Evolutionary conservation across 2,888 invertebrate species (phyloP).

Genomic region (Ernsta delagoae): DNA sequence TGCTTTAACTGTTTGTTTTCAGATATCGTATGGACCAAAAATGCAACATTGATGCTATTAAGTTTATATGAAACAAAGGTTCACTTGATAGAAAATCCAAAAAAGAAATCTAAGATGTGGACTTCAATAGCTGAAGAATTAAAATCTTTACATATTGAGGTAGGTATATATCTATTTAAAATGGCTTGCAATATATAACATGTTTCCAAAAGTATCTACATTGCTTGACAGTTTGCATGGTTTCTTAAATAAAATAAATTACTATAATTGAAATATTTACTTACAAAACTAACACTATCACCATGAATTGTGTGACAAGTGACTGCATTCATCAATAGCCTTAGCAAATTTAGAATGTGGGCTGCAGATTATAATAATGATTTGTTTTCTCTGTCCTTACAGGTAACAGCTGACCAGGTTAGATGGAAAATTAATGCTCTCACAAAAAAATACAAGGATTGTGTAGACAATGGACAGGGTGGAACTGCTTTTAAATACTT

Average conservation of each 20-base stretch:
- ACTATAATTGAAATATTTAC: no score
- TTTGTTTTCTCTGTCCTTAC: slow-evolving; percentile 32
- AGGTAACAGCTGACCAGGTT: slow-evolving; percentile 71
- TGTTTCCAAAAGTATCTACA: no score
- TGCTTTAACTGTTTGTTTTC: slow-evolving; percentile 30
- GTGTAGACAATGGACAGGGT: slow-evolving; percentile 64
- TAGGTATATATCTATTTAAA: slow-evolving; percentile 37
- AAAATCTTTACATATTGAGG: slow-evolving; percentile 62
- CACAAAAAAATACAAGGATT: slow-evolving; percentile 69
- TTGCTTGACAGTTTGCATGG: no score
- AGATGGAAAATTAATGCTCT: slow-evolving; percentile 72
- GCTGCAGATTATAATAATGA: background rate
- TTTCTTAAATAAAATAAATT: no score
- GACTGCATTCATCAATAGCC: no score
- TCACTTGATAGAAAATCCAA: slow-evolving; percentile 68
- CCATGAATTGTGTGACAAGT: no score
- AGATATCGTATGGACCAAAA: slow-evolving; percentile 70
- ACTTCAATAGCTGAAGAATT: slow-evolving; percentile 66
- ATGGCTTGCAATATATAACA: no score
- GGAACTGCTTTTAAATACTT: slow-evolving; percentile 62
- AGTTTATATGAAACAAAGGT: slow-evolving; percentile 69
- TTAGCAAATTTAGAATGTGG: no score
- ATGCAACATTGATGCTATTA: slow-evolving; percentile 62
- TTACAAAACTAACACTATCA: no score
- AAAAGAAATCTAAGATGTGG: slow-evolving; percentile 74